Evolutionary conservation across 1,140 invertebrate species (phyloP).

Genomic region (Chironomus tepperi): DNA sequence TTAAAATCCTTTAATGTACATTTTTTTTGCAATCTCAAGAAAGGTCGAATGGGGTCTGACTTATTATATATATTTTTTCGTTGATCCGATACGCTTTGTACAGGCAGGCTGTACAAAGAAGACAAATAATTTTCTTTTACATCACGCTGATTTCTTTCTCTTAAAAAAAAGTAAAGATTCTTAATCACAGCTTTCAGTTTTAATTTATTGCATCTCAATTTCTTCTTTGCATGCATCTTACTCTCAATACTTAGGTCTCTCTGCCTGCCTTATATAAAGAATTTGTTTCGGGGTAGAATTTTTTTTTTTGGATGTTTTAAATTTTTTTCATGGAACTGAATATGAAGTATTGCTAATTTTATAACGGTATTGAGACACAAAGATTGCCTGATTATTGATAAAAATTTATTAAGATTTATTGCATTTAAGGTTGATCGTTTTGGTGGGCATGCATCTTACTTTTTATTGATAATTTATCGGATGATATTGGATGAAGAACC

Average conservation of each 20-base stretch:
- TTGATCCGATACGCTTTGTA: neutral
- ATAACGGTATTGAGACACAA: neutral
- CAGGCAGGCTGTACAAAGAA: neutral
- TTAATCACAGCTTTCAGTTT: constrained; percentile 13
- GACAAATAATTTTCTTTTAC: neutral
- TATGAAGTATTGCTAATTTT: neutral
- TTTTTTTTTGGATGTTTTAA: neutral
- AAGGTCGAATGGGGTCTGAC: neutral
- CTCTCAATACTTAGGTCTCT: too few species aligned
- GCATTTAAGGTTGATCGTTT: too few species aligned
- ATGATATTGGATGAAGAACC: too few species aligned
- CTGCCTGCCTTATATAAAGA: neutral
- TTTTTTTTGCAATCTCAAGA: neutral
- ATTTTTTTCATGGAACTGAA: neutral
- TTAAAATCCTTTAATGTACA: neutral
- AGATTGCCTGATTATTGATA: too few species aligned
- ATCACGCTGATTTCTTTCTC: neutral
- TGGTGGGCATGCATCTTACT: too few species aligned
- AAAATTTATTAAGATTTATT: too few species aligned
- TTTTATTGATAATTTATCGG: too few species aligned
- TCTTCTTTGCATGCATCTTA: neutral
- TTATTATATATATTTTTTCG: neutral
- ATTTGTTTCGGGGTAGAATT: neutral
- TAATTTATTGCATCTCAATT: constrained; percentile 14
- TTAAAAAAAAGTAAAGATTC: neutral